Conservation (phyloP, 2,113 vertebrate species). For the Euleptes europaea region DNA sequence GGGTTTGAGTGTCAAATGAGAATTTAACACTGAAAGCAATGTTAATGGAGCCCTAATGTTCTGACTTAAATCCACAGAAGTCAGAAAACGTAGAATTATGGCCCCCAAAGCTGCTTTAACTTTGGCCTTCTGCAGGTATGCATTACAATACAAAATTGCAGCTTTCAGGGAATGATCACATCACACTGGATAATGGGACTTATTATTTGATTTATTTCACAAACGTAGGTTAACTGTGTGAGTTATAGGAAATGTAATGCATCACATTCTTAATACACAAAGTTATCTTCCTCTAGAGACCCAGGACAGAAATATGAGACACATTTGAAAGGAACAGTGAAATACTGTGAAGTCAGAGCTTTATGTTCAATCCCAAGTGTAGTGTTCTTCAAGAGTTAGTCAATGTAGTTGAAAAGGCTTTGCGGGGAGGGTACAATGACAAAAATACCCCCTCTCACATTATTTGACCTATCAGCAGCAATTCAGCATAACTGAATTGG, state of each 20-base stretch:
- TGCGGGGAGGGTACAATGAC: background rate
- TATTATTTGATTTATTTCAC: slow-evolving; percentile 35
- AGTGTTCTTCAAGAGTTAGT: slow-evolving; percentile 30
- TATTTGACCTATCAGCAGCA: background rate
- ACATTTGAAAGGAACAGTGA: slow-evolving; percentile 39
- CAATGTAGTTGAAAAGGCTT: slow-evolving; percentile 17
- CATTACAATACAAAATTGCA: slow-evolving; percentile 32
- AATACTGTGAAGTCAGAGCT: slow-evolving; percentile 21
- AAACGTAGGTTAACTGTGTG: slow-evolving; percentile 24
- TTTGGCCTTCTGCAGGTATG: slow-evolving; percentile 39
- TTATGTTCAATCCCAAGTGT: slow-evolving; percentile 9
- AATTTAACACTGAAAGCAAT: slow-evolving; percentile 4
- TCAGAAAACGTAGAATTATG: background rate
- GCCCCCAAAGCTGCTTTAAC: slow-evolving; percentile 12
- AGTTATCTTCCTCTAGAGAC: slow-evolving; percentile 25
- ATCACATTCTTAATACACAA: slow-evolving; percentile 25
- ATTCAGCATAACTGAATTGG: slow-evolving; percentile 7
- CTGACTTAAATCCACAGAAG: slow-evolving; percentile 13
- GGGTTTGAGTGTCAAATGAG: slow-evolving; percentile 25
- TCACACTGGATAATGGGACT: slow-evolving; percentile 18
- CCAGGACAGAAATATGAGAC: slow-evolving; percentile 38
- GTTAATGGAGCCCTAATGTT: slow-evolving; percentile 27
- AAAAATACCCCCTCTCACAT: background rate
- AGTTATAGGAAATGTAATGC: background rate
- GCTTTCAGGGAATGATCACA: slow-evolving; percentile 11